These are phyloP conservation scores for Saturnia japonica DNA, from an alignment of 2,888 invertebrate genomes.

Conservation along the genomic window DNA sequence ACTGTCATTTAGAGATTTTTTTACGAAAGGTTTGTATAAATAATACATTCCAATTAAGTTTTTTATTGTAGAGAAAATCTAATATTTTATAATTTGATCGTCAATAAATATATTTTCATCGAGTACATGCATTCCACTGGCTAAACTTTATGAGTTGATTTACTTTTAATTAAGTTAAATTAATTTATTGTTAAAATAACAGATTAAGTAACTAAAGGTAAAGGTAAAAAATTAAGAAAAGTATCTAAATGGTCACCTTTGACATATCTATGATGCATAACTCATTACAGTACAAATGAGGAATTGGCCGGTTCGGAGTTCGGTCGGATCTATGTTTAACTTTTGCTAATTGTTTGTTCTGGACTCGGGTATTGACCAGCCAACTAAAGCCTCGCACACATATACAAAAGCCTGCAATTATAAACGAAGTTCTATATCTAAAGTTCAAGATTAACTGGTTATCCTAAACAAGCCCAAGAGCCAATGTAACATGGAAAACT, in stretches of 20 bases:
- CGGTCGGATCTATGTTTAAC: conserved; percentile 66
- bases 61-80: too few species aligned
- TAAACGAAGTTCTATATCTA: not conserved
- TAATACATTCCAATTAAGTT: too few species aligned
- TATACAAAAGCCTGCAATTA: not conserved
- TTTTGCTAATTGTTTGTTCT: conserved; percentile 71
- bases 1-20: too few species aligned
- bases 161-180: too few species aligned
- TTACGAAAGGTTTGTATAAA: too few species aligned
- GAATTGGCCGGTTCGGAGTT: conserved; percentile 53
- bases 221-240: conserved; percentile 28
- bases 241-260: conserved; percentile 25
- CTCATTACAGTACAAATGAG: conserved; percentile 41
- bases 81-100: too few species aligned
- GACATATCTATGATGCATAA: conserved; percentile 43
- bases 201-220: too few species aligned
- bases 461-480: conserved; percentile 50
- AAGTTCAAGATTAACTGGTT: conserved; percentile 39
- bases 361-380: conserved; percentile 50
- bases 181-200: not conserved
- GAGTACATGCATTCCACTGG: too few species aligned
- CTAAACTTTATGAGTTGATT: too few species aligned
- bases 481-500: conserved; percentile 55
- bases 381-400: conserved; percentile 32
- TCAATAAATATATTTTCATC: too few species aligned